Evolutionary conservation across 2,888 invertebrate genomes (phyloP), one percentile per base, ranked within the genome.

Genomic region (Punctoribates punctum): DNA sequence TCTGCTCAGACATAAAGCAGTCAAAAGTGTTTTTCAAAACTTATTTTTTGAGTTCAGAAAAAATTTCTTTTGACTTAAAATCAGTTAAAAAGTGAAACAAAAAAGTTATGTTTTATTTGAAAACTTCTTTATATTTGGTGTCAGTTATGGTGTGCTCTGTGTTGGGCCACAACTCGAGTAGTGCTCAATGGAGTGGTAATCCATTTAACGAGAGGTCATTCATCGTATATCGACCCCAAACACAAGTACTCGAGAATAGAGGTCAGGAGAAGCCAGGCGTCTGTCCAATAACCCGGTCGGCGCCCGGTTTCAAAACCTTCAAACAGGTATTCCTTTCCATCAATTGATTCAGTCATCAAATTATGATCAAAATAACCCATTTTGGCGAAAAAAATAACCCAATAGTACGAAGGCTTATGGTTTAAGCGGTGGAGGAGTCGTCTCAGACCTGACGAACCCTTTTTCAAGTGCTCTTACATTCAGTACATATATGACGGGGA

Each of bases 361-460:
- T 23, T 23, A 23, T 48, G 2, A 46, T 23, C 9, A 9, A 46
- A 48, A 54, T 20, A 13, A n/a, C 29, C n/a, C 57, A n/a, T 46
- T n/a, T 73, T 57, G 23, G 4, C 9, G 1, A 3, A 23, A 57
- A 25, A 57, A 54, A 6, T 60, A 15, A 27, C 20, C 11, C 29
- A 27, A 5, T 34, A 75, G 75, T 75, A 75, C 29, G 75, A 75
- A 25, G 75, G 75, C 5, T n/a, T 75, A 2, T 75, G 75, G 75
- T 75, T 51, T n/a, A 75, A 75, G 51, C 29, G 75, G 0, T 75
- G 73, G 54, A n/a, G 75, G 25, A 73, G 73, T 51, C 75, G 75
- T 20, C 73, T 75, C 42, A 23, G 73, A 11, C 17, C 23, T 25
- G 75, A 73, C 8, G 75, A 75, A 57, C 75, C 75, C 17, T 75